Percentiles rank a stretch among this genome's conserved stretches.
These are phyloP conservation scores for Platichthys flesus DNA, from an alignment of 2,113 vertebrate genomes.

Conservation along the genomic window DNA sequence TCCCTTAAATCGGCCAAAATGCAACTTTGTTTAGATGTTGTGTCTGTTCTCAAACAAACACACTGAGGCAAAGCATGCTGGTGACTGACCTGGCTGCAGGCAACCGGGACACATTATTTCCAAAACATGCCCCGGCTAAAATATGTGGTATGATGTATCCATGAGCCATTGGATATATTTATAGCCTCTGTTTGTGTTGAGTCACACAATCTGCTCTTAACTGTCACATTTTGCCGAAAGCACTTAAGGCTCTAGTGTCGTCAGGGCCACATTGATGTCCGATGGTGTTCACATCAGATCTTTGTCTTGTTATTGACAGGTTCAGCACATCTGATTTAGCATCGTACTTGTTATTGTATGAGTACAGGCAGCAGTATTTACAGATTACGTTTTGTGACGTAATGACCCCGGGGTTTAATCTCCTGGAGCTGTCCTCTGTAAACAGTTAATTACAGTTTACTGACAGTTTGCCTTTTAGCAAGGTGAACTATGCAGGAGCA, in stretches of 20 bases:
- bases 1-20: conserved; percentile 30
- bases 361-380: not conserved
- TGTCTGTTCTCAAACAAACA: conserved; percentile 20
- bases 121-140: not conserved
- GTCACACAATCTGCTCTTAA: conserved; percentile 26
- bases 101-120: not conserved
- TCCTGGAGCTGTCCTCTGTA: not conserved
- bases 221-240: not conserved
- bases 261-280: conserved; percentile 1
- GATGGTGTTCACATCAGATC: not conserved
- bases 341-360: not conserved
- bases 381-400: not conserved
- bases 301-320: not conserved
- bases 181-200: conserved; percentile 28
- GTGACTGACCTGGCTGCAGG: conserved; percentile 17
- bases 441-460: not conserved
- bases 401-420: not conserved
- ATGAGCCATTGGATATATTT: conserved; percentile 37
- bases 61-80: not conserved
- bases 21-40: conserved; percentile 25
- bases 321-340: not conserved
- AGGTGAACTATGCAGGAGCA: not conserved
- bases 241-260: not conserved
- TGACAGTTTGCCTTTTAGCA: not conserved
- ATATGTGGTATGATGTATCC: conserved; percentile 8